Base-by-base conservation (phyloP, 1,140 invertebrate genomes). In the Aphelenchoides fujianensis region DNA sequence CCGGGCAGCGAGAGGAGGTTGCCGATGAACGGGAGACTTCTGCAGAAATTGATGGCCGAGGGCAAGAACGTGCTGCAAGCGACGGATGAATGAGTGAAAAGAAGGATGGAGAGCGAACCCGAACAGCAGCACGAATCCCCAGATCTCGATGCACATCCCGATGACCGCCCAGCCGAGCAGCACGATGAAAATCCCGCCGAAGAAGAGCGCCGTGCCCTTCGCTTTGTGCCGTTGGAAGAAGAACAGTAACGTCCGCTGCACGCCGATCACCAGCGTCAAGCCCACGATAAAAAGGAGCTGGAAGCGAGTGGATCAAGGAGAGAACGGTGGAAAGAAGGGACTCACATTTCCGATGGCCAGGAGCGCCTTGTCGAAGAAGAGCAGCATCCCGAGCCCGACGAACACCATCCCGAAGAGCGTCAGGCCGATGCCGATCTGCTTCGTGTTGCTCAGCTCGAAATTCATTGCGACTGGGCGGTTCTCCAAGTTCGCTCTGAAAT, bases 141-240 rank as follows among this genome's bases (percentile, higher is more conserved):
- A 90, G 23, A 91, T 89, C 89, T 99, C 97, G 79, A 97, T 88
- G 55, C 94, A 88, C 92, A 98, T 98, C 68, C 96, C 96, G 77
- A 97, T 85, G 59, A 98, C 87, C 1, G 96, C 95, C 90, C 92
- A 98, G 41, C 96, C 95, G 52, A 97, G 82, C n/a, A 99, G 87
- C 28, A 99, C 95, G 63, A 97, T 88, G 2, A 91, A 85, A 76
- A 99, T 93, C 3, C 97, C 97, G 23, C 93, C 92, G 84, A 98
- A 92, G 86, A 98, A 99, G 12, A 92, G 90, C 5, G 89, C 85
- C 5, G 93, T 92, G 0, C 91, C 95, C 89, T 92, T 95, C 2
- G 94, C 85, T 89, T 98, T 99, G 84, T 98, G 94, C 69, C 90
- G 87, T 89, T 98, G 95, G 85, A 99, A 98, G 87, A 99, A 99